These are phyloP conservation scores for Selene dorsalis DNA, from an alignment of 2,797 vertebrate species.

Conservation along the genomic window DNA sequence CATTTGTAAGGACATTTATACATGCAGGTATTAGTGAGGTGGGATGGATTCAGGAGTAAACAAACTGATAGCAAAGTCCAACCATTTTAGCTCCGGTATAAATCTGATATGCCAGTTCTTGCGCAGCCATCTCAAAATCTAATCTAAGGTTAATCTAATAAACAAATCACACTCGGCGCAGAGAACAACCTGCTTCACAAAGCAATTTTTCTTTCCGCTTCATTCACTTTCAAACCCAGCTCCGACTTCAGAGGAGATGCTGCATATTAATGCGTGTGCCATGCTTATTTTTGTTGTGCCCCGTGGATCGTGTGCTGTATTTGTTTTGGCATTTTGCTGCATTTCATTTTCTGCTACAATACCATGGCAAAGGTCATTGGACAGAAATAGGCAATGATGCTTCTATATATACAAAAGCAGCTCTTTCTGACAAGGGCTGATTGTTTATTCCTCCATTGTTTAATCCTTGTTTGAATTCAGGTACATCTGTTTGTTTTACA, in stretches of 20 bases:
- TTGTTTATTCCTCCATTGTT: constrained; percentile 30
- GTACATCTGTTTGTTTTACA: constrained; percentile 34
- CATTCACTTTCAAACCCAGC: constrained; percentile 59
- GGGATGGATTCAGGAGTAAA: constrained; percentile 53
- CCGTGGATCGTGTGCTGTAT: constrained; percentile 38
- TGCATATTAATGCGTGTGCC: constrained; percentile 69
- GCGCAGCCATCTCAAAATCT: constrained; percentile 71
- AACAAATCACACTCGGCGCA: constrained; percentile 67
- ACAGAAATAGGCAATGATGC: constrained; percentile 48
- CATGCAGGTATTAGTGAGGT: constrained; percentile 27
- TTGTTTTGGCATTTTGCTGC: constrained; percentile 59
- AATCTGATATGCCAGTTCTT: constrained; percentile 60
- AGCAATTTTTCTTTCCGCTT: constrained; percentile 67
- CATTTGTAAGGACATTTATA: constrained; percentile 15
- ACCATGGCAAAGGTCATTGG: constrained; percentile 58
- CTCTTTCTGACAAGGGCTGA: constrained; percentile 2
- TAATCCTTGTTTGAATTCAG: constrained; percentile 25
- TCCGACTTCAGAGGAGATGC: constrained; percentile 68
- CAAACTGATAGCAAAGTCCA: constrained; percentile 49
- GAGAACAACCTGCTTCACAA: constrained; percentile 70
- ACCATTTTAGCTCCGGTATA: constrained; percentile 41
- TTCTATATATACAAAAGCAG: constrained; percentile 40
- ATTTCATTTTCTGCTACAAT: constrained; percentile 60
- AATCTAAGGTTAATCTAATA: constrained; percentile 81
- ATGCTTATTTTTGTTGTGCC: constrained; percentile 60